Percentiles rank a stretch among this genome's conserved stretches.
These are phyloP conservation scores for Spatula versicolor DNA, from an alignment of 2,797 vertebrate genomes.

Conservation along the genomic window DNA sequence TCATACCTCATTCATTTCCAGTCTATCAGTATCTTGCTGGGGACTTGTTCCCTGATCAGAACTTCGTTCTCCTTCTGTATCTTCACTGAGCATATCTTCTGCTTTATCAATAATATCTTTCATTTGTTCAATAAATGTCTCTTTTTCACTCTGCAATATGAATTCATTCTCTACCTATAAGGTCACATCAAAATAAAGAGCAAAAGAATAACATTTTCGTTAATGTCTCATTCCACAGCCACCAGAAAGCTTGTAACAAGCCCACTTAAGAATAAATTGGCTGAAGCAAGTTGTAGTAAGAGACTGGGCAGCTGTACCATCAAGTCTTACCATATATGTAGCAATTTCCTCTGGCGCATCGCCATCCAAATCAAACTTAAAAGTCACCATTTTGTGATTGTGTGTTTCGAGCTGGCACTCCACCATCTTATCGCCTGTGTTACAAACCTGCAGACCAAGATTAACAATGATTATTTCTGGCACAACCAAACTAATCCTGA, in stretches of 20 bases:
- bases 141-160: constrained; percentile 92
- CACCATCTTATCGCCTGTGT: constrained; percentile 98
- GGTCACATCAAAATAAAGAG: background rate
- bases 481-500: background rate
- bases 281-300: background rate
- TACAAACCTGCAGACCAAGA: constrained; percentile 85
- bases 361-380: constrained; percentile 97
- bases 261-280: fast-evolving
- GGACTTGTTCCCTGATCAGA: constrained; percentile 86
- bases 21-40: constrained; percentile 76
- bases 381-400: constrained; percentile 99
- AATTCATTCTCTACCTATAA: constrained; percentile 95
- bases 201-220: background rate
- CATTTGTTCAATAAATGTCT: constrained; percentile 97
- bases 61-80: constrained; percentile 87
- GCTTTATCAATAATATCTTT: constrained; percentile 99
- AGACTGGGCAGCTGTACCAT: background rate
- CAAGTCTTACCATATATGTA: constrained; percentile 90
- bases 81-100: constrained; percentile 96
- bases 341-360: constrained; percentile 98
- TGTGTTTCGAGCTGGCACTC: constrained; percentile 98
- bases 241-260: background rate
- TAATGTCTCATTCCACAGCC: background rate
- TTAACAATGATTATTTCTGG: background rate
- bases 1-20: constrained; percentile 74